phyloP scores from a whole-genome alignment of 2,113 vertebrate genomes.

The Campylorhamphus procurvoides region DNA sequence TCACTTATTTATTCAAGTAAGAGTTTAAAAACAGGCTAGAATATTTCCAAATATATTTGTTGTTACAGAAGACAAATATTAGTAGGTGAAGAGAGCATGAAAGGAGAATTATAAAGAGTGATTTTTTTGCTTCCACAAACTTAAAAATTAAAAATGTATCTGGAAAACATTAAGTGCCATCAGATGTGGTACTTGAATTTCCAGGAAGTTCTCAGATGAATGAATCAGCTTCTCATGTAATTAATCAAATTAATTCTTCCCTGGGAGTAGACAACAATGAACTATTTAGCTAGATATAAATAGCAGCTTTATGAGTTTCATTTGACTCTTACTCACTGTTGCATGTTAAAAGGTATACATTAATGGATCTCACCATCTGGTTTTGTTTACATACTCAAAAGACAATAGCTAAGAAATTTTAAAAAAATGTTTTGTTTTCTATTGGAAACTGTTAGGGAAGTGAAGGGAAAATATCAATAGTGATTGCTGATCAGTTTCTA shows the following conservation, averaged over 20 bases:
- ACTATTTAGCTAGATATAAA: slow-evolving; percentile 35
- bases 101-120: background rate
- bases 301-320: slow-evolving; percentile 26
- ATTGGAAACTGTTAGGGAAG: background rate
- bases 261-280: slow-evolving; percentile 11
- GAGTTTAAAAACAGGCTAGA: background rate
- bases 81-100: background rate
- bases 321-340: slow-evolving; percentile 28
- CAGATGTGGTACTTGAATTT: background rate
- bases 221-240: slow-evolving; percentile 25
- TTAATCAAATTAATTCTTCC: slow-evolving; percentile 40
- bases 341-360: background rate
- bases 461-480: background rate
- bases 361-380: background rate
- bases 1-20: background rate
- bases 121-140: background rate
- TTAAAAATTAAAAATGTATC: background rate
- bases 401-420: background rate
- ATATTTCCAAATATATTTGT: background rate
- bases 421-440: background rate
- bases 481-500: background rate
- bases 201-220: background rate
- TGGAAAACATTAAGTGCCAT: background rate
- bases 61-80: background rate
- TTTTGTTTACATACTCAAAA: background rate